phyloP scores from a whole-genome alignment of 2,113 vertebrate species.

The Gadus chalcogrammus region DNA sequence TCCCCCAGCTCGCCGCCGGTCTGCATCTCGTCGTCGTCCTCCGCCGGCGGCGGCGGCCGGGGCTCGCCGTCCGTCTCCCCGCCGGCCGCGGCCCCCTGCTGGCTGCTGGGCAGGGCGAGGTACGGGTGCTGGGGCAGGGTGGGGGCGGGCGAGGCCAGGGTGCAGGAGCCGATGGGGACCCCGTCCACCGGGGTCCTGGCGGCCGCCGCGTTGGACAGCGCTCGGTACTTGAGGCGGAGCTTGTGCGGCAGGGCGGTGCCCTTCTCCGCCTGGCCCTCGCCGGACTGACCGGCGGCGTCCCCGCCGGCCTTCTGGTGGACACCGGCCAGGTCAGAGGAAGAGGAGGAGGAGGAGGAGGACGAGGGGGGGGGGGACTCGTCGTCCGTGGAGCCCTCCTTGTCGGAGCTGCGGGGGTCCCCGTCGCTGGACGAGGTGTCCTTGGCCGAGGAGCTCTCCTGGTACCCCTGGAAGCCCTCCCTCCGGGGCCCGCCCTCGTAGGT shows the following conservation, averaged over 20 bases:
- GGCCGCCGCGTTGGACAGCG: conserved; percentile 56
- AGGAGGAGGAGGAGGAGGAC: conserved; percentile 65
- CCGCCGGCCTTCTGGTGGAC: conserved; percentile 51
- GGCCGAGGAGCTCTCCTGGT: conserved; percentile 65
- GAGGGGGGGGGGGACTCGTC: conserved; percentile 69
- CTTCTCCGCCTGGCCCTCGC: conserved; percentile 63
- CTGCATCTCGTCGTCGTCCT: conserved; percentile 33
- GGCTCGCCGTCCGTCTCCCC: conserved; percentile 49
- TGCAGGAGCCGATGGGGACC: conserved; percentile 8
- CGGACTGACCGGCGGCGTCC: conserved; percentile 5
- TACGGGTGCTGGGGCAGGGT: conserved; percentile 73
- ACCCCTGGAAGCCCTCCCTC: conserved; percentile 46
- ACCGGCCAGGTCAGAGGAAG: conserved; percentile 64
- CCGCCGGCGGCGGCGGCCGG: conserved; percentile 17
- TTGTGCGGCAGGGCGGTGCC: conserved; percentile 79
- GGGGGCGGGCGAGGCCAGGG: conserved; percentile 37
- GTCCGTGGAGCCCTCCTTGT: conserved; percentile 75
- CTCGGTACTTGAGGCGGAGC: conserved; percentile 78
- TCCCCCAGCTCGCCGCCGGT: conserved; percentile 40
- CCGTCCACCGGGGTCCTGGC: conserved; percentile 47
- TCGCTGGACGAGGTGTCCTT: conserved; percentile 75
- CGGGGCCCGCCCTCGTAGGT: conserved; percentile 67
- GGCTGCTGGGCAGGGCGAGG: conserved; percentile 65
- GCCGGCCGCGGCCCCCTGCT: conserved; percentile 35
- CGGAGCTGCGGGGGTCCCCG: conserved; percentile 70